Conservation (phyloP, 2,113 vertebrate species). For the Lophochroa leadbeateri region DNA sequence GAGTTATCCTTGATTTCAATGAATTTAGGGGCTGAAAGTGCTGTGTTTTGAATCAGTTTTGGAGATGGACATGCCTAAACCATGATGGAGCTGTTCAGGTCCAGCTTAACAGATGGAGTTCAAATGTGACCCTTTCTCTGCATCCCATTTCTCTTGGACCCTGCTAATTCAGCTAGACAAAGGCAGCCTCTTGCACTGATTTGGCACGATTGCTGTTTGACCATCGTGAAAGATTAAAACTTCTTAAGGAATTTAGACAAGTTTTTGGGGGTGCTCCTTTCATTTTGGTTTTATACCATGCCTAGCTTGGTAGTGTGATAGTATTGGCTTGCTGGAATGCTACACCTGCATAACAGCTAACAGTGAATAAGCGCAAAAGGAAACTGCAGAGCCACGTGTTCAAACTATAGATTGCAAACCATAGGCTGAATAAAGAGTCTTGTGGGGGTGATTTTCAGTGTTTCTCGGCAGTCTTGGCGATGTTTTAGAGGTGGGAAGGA, state of each 20-base stretch:
- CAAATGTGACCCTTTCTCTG: neutral
- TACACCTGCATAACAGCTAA: neutral
- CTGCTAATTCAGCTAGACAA: neutral
- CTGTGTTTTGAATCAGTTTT: neutral
- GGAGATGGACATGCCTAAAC: neutral
- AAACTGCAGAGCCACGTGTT: neutral
- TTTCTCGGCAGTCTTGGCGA: neutral
- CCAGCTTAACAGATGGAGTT: neutral
- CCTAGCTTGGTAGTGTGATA: neutral
- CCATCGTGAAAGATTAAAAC: neutral
- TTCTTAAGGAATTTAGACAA: neutral
- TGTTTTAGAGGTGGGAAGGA: neutral
- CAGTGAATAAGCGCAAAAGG: neutral
- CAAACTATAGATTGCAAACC: neutral
- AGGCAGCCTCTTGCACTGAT: neutral
- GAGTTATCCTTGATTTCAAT: neutral
- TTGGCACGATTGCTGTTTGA: neutral
- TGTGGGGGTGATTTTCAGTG: neutral
- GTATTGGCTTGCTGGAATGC: neutral
- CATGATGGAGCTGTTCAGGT: neutral
- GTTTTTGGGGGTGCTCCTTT: neutral
- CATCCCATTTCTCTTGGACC: neutral
- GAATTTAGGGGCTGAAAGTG: neutral
- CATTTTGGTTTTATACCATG: neutral
- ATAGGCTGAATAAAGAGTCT: neutral